Percentiles rank a stretch among this genome's conserved stretches.
These are phyloP conservation scores for Halisarca cf. caerulea DNA, from an alignment of 37 sponge, comb jelly and placozoan genomes.

Conservation along the genomic window DNA sequence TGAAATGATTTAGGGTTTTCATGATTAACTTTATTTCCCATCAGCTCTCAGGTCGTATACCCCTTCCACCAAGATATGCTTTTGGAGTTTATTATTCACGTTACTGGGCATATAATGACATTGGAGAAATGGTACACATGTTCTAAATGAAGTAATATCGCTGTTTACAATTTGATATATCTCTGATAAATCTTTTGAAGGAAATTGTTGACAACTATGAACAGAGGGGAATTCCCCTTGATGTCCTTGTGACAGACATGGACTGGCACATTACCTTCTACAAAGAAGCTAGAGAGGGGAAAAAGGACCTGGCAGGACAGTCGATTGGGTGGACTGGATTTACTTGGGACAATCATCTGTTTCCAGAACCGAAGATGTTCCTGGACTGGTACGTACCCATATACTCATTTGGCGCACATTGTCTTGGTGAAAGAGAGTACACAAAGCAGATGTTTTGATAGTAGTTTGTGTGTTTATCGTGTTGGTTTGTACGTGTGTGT, in stretches of 20 bases:
- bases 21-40: not conserved
- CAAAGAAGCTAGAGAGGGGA: constrained; percentile 42
- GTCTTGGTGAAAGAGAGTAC: too few species aligned
- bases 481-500: too few species aligned
- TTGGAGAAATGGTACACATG: constrained; percentile 56
- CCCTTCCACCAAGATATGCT: constrained; percentile 74
- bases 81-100: constrained; percentile 78
- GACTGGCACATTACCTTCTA: constrained; percentile 86
- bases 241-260: constrained; percentile 77
- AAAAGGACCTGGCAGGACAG: constrained; percentile 64
- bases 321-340: constrained; percentile 77
- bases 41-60: constrained; percentile 60
- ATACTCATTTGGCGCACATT: too few species aligned
- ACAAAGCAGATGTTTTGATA: too few species aligned
- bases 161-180: too few species aligned
- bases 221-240: constrained; percentile 57
- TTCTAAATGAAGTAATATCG: too few species aligned
- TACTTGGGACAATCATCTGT: constrained; percentile 78
- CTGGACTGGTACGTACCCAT: constrained; percentile 74
- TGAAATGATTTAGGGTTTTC: too few species aligned
- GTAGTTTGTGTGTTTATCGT: too few species aligned
- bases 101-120: constrained; percentile 79
- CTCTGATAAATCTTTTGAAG: constrained; percentile 6
- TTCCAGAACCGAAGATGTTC: constrained; percentile 65
- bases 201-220: constrained; percentile 55